Conservation (phyloP, 2,113 vertebrate genomes). For the Craseonycteris thonglongyai region DNA sequence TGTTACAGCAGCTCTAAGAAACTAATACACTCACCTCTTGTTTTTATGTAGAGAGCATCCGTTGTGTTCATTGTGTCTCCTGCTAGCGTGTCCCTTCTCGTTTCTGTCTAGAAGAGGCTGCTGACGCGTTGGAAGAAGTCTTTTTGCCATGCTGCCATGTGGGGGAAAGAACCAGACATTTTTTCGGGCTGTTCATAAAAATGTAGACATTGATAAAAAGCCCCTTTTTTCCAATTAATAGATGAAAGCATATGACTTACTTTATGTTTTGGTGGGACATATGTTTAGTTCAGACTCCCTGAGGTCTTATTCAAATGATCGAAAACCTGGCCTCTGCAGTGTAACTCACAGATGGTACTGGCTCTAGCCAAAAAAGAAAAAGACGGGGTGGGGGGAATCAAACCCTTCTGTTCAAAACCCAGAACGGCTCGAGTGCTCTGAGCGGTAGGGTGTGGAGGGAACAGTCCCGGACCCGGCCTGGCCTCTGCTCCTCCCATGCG, state of each 20-base stretch:
- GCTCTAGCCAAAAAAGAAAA: conserved; percentile 38
- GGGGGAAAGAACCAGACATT: not conserved
- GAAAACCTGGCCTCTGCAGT: conserved; percentile 41
- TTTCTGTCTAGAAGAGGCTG: not conserved
- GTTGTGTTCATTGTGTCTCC: rapidly evolving
- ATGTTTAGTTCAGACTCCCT: conserved; percentile 57
- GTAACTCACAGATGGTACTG: conserved; percentile 55
- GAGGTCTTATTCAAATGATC: conserved; percentile 57
- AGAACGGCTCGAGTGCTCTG: not conserved
- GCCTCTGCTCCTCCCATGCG: not conserved
- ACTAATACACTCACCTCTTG: not conserved
- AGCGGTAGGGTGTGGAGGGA: not conserved
- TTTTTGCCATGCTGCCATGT: not conserved
- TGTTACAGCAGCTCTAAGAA: not conserved
- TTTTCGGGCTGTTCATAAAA: not conserved
- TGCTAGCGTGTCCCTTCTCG: rapidly evolving
- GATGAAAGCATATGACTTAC: conserved; percentile 43
- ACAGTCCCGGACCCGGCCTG: not conserved
- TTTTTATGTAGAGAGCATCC: not conserved
- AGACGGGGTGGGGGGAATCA: not conserved
- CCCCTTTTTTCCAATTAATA: conserved; percentile 44
- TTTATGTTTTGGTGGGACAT: conserved; percentile 60
- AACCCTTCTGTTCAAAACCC: not conserved
- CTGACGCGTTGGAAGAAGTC: not conserved
- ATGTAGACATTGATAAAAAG: conserved; percentile 21